These are phyloP conservation scores for Glyphotaelius pellucidus DNA, from an alignment of 2,888 invertebrate genomes.

Conservation along the genomic window DNA sequence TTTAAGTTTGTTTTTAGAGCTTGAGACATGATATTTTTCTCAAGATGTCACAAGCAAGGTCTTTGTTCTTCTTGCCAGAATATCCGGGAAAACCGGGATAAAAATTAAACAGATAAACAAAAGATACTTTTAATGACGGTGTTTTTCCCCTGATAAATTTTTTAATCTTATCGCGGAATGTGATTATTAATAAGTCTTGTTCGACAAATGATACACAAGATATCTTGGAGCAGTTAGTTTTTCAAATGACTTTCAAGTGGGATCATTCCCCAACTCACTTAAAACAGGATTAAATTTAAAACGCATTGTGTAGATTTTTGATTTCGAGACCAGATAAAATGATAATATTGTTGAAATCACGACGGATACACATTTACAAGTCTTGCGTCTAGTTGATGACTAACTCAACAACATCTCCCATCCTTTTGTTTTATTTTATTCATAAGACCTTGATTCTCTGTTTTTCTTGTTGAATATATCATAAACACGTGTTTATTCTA, in stretches of 20 bases:
- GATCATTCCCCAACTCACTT: neutral
- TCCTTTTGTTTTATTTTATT: neutral
- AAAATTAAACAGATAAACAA: neutral
- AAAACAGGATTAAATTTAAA: neutral
- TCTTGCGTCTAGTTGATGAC: no score
- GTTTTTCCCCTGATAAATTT: neutral
- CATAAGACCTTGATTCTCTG: neutral
- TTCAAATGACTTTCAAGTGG: neutral
- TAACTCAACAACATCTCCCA: neutral
- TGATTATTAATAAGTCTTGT: neutral
- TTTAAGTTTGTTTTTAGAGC: neutral
- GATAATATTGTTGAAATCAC: no score
- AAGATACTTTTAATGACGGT: neutral
- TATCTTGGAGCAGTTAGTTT: neutral
- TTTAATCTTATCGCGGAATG: neutral
- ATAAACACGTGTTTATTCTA: neutral
- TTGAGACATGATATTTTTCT: neutral
- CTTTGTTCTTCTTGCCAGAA: slow-evolving; percentile 32
- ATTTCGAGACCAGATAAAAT: no score
- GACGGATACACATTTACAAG: no score
- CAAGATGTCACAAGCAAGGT: slow-evolving; percentile 19
- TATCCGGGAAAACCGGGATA: neutral
- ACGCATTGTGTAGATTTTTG: neutral
- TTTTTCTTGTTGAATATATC: slow-evolving; percentile 4
- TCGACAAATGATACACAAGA: neutral